A percentile compares a stretch with the other conserved stretches of the same genome.
Evolutionary conservation across 2,797 vertebrate genomes (phyloP).

Genomic region (Sorex maritimensis): DNA sequence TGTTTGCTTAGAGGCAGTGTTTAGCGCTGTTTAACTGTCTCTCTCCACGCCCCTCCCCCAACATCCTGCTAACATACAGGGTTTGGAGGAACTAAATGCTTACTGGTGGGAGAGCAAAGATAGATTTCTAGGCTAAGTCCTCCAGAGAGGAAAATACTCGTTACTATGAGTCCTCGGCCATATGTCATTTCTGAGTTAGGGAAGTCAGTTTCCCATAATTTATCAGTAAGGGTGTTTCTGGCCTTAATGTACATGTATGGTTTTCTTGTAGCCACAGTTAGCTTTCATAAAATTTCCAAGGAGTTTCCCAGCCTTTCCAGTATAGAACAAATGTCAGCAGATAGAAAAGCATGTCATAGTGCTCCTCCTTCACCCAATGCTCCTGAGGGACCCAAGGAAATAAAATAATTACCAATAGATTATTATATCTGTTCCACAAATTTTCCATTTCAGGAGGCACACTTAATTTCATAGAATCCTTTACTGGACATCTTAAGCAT

Average conservation of each 20-base stretch:
- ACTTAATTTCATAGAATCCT: slow-evolving; percentile 34
- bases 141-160: too few species aligned
- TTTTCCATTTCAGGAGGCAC: not conserved
- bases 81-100: too few species aligned
- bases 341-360: not conserved
- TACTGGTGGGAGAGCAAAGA: too few species aligned
- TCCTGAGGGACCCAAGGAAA: not conserved
- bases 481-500: not conserved
- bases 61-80: too few species aligned
- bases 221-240: not conserved
- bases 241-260: not conserved
- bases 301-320: not conserved
- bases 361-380: not conserved
- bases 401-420: slow-evolving; percentile 15
- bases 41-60: too few species aligned
- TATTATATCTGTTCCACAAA: not conserved
- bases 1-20: too few species aligned
- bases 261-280: not conserved
- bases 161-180: too few species aligned
- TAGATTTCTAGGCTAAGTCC: too few species aligned
- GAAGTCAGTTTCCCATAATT: not conserved
- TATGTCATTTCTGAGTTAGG: too few species aligned
- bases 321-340: not conserved
- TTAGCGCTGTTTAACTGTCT: too few species aligned
- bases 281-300: slow-evolving; percentile 33